These are phyloP conservation scores for Marmota monax DNA, from an alignment of 2,113 vertebrate genomes.

Conservation along the genomic window DNA sequence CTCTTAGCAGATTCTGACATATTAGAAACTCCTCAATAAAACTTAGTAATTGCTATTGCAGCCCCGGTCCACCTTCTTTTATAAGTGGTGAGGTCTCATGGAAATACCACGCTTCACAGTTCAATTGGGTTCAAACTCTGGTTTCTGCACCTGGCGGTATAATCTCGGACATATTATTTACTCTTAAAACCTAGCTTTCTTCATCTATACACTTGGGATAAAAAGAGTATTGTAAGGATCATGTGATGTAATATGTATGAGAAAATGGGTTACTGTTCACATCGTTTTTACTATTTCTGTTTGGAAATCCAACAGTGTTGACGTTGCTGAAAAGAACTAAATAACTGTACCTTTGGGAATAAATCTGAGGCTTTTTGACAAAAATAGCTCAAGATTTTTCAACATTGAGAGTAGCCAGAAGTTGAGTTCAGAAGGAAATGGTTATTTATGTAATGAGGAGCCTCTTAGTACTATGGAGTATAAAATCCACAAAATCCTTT, in stretches of 20 bases:
- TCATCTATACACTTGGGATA: not conserved
- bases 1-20: not conserved
- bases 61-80: not conserved
- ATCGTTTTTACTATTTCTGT: not conserved
- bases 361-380: not conserved
- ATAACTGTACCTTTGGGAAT: not conserved
- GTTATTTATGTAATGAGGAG: not conserved
- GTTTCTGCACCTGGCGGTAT: not conserved
- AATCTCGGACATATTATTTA: not conserved
- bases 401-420: not conserved
- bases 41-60: not conserved
- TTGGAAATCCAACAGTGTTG: not conserved
- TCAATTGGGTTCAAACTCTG: not conserved
- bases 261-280: not conserved
- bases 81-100: not conserved
- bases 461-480: not conserved
- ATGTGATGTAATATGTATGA: not conserved
- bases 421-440: not conserved
- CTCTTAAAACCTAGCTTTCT: not conserved
- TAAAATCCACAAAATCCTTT: not conserved
- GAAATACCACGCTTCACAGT: not conserved
- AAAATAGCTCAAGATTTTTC: constrained; percentile 13
- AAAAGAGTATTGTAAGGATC: not conserved
- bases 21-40: not conserved
- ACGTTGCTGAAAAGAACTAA: not conserved